phyloP scores from a whole-genome alignment of 1,140 invertebrate genomes.

The Aporrectodea caliginosa region DNA sequence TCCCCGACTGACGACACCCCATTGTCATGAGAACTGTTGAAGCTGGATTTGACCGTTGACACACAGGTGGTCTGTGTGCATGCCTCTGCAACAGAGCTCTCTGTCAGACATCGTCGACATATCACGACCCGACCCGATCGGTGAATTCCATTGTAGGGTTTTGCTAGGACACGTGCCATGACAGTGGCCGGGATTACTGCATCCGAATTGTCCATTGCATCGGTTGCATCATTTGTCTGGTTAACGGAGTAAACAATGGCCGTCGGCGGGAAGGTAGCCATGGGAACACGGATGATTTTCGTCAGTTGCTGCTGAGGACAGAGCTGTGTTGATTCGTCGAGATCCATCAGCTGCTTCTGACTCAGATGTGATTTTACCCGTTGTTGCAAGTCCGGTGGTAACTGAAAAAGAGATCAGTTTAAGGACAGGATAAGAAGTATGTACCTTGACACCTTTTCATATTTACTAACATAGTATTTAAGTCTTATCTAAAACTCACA shows the following conservation, averaged over 20 bases:
- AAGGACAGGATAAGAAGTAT: constrained; percentile 26
- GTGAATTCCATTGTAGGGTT: constrained; percentile 54
- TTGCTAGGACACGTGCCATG: constrained; percentile 88
- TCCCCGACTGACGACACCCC: background rate
- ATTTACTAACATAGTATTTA: too few relatives aligned
- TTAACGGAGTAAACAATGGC: constrained; percentile 82
- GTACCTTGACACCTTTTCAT: constrained; percentile 7
- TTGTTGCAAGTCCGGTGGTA: constrained; percentile 83
- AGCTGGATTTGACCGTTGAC: background rate
- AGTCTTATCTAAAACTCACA: too few relatives aligned
- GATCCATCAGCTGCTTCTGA: constrained; percentile 50
- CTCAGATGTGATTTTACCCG: constrained; percentile 65
- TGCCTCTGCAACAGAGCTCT: constrained; percentile 6
- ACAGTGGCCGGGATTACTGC: constrained; percentile 82
- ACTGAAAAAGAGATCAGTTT: constrained; percentile 60
- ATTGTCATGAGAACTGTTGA: background rate
- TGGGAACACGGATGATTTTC: constrained; percentile 62
- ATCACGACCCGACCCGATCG: background rate
- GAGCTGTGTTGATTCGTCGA: constrained; percentile 44
- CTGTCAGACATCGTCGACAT: background rate
- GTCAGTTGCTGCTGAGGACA: constrained; percentile 66
- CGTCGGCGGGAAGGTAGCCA: constrained; percentile 78
- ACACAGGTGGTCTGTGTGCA: background rate
- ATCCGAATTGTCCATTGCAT: constrained; percentile 38
- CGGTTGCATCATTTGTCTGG: constrained; percentile 45